Evolutionary conservation across 1,140 invertebrate genomes (phyloP).

Genomic region (Nixonia krombeini): DNA sequence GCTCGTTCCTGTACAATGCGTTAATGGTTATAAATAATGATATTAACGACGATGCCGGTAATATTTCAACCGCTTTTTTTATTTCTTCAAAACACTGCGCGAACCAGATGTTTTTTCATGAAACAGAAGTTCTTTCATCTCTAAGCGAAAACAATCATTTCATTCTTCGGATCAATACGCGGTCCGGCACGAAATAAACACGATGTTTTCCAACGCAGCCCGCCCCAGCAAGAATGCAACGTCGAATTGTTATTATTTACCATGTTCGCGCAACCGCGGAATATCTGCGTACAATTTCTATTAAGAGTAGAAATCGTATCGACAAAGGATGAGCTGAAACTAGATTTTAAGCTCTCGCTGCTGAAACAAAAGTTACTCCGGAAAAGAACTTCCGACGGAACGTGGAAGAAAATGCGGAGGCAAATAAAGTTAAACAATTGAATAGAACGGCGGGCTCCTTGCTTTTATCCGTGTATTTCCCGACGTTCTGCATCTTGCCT

Average conservation of each 20-base stretch:
- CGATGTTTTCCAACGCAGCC: slow-evolving; percentile 3
- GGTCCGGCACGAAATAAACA: neutral
- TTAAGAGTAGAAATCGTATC: slow-evolving; percentile 14
- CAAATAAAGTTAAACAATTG: slow-evolving; percentile 40
- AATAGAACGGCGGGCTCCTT: slow-evolving; percentile 4
- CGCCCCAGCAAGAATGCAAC: slow-evolving; percentile 11
- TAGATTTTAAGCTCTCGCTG: slow-evolving; percentile 28
- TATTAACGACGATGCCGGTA: too few relatives aligned
- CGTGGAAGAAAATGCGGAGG: slow-evolving; percentile 3
- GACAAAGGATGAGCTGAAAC: slow-evolving; percentile 32
- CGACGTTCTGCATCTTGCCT: neutral
- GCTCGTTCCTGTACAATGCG: too few relatives aligned
- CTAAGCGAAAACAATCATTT: neutral
- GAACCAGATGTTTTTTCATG: too few relatives aligned
- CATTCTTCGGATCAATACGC: neutral
- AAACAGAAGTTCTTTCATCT: slow-evolving; percentile 6
- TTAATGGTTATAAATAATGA: too few relatives aligned
- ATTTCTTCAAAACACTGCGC: too few relatives aligned
- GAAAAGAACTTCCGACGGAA: slow-evolving; percentile 6
- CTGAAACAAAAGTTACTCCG: slow-evolving; percentile 35
- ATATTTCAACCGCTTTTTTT: too few relatives aligned
- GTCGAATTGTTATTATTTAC: slow-evolving; percentile 32
- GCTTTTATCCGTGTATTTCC: slow-evolving; percentile 22
- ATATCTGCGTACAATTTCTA: slow-evolving; percentile 30
- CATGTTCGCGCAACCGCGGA: slow-evolving; percentile 17